These are phyloP conservation scores for Rhodinocichla rosea DNA, from an alignment of 2,113 vertebrate species.

Conservation along the genomic window DNA sequence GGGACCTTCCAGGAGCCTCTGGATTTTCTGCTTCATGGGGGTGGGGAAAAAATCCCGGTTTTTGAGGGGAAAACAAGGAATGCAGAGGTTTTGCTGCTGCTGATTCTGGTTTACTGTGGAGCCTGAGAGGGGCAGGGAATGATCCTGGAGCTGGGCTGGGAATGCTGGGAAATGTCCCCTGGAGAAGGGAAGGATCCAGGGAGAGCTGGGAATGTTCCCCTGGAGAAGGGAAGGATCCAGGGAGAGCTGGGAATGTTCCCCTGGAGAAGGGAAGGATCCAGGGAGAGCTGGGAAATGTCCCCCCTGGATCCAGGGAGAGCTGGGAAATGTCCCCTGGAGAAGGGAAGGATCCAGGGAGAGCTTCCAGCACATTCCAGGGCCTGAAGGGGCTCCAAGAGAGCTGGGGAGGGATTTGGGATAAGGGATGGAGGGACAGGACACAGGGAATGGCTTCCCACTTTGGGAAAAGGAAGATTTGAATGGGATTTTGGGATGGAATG, in stretches of 20 bases:
- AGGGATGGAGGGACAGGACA: neutral
- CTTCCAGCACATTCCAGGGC: neutral
- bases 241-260: too few relatives aligned
- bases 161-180: neutral
- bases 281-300: too few relatives aligned
- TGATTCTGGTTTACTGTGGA: neutral
- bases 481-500: neutral
- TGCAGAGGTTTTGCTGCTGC: neutral
- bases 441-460: neutral
- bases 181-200: neutral
- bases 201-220: neutral
- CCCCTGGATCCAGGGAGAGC: too few relatives aligned
- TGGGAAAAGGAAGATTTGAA: rapidly evolving
- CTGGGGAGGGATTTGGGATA: neutral
- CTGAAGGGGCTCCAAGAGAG: neutral
- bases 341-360: neutral
- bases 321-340: too few relatives aligned
- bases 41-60: neutral
- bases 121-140: neutral
- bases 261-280: too few relatives aligned
- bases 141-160: neutral
- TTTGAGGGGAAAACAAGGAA: neutral
- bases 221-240: neutral
- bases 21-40: neutral
- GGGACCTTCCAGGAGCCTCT: neutral